These are phyloP conservation scores for Hymenopus coronatus DNA, from an alignment of 2,888 invertebrate genomes.

Conservation along the genomic window DNA sequence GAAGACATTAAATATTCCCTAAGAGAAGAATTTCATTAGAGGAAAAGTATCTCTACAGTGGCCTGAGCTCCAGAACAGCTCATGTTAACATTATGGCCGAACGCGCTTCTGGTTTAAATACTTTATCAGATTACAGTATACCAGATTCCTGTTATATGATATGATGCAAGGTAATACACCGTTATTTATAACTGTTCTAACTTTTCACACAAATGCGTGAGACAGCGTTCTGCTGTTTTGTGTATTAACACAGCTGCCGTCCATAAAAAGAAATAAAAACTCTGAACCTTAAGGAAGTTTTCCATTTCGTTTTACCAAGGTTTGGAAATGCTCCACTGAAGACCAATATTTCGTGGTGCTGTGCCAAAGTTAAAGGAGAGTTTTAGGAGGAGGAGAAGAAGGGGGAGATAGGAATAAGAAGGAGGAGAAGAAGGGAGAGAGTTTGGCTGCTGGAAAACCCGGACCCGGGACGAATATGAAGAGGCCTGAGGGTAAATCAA, in stretches of 20 bases:
- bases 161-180: no score
- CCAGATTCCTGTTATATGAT: no score
- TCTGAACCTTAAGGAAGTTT: neutral
- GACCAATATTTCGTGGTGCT: conserved; percentile 16
- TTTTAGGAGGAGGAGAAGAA: neutral
- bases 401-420: neutral
- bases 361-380: conserved; percentile 17
- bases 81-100: no score
- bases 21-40: no score
- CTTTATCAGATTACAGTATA: no score
- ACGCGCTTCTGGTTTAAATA: no score
- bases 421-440: neutral
- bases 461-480: neutral
- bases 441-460: neutral
- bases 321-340: conserved; percentile 1
- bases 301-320: neutral
- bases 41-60: no score
- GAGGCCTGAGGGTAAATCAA: conserved; percentile 21
- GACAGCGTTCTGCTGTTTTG: neutral
- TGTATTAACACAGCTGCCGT: neutral
- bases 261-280: neutral
- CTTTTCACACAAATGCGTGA: neutral
- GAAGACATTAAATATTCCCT: no score
- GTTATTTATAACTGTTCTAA: neutral
- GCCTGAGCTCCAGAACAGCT: no score